A percentile compares a stretch with the other conserved stretches of the same genome.
These are phyloP conservation scores for Lagenorhynchus albirostris DNA, from an alignment of 2,113 vertebrate genomes.

Conservation along the genomic window DNA sequence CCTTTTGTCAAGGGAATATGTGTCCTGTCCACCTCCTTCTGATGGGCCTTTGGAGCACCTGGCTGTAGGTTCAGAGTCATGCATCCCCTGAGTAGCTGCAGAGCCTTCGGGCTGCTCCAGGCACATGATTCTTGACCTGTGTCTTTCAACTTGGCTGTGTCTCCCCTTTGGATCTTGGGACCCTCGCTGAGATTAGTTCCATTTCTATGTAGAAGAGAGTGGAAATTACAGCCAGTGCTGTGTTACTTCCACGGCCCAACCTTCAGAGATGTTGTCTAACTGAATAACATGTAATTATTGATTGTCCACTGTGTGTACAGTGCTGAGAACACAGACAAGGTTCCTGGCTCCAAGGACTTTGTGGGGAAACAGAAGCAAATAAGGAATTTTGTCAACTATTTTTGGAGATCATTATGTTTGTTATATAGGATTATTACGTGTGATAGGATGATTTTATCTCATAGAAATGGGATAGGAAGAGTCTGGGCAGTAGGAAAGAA, in stretches of 20 bases:
- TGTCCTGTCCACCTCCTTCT: not conserved
- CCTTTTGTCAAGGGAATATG: not conserved
- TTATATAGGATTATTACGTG: not conserved
- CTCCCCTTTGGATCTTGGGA: not conserved
- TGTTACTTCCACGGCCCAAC: not conserved
- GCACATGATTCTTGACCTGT: not conserved
- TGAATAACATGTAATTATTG: not conserved
- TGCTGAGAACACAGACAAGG: not conserved
- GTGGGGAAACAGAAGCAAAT: not conserved
- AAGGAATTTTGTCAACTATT: not conserved
- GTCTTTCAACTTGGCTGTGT: not conserved
- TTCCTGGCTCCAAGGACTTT: not conserved
- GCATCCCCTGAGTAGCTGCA: not conserved
- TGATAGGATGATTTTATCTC: not conserved
- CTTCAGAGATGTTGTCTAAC: not conserved
- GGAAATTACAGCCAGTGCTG: not conserved
- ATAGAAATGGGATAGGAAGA: not conserved
- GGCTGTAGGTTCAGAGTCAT: not conserved
- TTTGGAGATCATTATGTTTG: not conserved
- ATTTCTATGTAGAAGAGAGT: not conserved
- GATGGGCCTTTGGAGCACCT: not conserved
- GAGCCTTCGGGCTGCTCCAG: not conserved
- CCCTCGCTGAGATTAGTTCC: not conserved
- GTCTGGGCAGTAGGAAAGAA: not conserved
- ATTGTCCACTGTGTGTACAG: not conserved